These are phyloP conservation scores for Rhea americana DNA, from an alignment of 2,113 vertebrate species.

Conservation along the genomic window DNA sequence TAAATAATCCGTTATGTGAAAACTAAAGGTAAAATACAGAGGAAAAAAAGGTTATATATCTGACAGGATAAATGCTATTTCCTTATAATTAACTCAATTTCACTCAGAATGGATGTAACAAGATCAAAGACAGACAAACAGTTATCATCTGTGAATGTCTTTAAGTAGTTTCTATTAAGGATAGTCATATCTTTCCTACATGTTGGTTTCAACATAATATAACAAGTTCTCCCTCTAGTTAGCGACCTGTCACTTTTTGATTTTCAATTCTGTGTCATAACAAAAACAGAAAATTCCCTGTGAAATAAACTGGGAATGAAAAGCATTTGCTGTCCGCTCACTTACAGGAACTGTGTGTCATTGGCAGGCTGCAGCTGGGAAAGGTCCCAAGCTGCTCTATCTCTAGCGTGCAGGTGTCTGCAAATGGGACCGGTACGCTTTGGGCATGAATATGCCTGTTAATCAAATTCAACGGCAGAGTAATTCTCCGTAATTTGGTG, in stretches of 20 bases:
- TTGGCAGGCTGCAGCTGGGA: not conserved
- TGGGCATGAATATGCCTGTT: not conserved
- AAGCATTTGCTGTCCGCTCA: not conserved
- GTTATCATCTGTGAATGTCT: not conserved
- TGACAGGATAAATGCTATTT: slow-evolving; percentile 1
- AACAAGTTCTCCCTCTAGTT: not conserved
- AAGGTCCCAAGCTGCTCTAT: slow-evolving; percentile 9
- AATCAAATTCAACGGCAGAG: slow-evolving; percentile 21
- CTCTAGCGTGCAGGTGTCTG: slow-evolving; percentile 30
- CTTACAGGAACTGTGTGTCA: not conserved
- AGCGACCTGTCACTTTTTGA: not conserved
- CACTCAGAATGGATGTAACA: not conserved
- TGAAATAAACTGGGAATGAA: not conserved
- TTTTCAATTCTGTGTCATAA: not conserved
- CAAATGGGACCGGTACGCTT: not conserved
- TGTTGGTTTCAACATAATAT: not conserved
- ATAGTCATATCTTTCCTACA: not conserved
- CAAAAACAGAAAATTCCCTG: not conserved
- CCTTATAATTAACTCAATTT: slow-evolving; percentile 11
- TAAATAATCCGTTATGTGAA: not conserved
- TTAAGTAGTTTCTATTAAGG: not conserved
- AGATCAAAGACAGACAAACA: not conserved
- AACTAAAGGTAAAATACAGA: not conserved
- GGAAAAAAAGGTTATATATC: not conserved
- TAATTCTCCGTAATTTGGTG: not conserved